These are phyloP conservation scores for Cirrhinus molitorella DNA, from an alignment of 2,797 vertebrate species.

Conservation along the genomic window DNA sequence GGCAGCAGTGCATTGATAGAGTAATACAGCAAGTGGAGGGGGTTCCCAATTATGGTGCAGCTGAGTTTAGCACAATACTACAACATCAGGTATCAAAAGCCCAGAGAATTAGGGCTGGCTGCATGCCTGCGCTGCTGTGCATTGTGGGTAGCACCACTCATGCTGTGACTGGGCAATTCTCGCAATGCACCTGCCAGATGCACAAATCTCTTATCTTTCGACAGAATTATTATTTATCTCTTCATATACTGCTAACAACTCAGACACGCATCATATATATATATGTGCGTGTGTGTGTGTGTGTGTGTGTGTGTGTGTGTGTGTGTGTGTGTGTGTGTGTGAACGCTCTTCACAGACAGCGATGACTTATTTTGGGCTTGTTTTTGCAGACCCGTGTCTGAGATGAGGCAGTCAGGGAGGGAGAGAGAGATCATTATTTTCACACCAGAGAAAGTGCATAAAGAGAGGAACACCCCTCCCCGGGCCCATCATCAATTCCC, in stretches of 20 bases:
- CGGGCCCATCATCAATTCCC: slow-evolving; percentile 39
- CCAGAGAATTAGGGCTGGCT: slow-evolving; percentile 5
- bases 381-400: slow-evolving; percentile 2
- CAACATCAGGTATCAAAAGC: slow-evolving; percentile 24
- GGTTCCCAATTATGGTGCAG: slow-evolving; percentile 22
- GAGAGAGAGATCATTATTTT: slow-evolving; percentile 34
- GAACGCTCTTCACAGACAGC: neutral
- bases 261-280: slow-evolving; percentile 5
- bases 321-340: too few relatives aligned
- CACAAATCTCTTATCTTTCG: neutral
- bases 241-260: neutral
- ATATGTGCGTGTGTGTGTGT: too few relatives aligned
- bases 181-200: neutral
- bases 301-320: too few relatives aligned
- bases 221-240: neutral
- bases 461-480: slow-evolving; percentile 23
- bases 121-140: neutral
- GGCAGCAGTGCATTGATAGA: neutral
- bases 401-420: neutral
- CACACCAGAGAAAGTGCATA: slow-evolving; percentile 8
- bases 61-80: slow-evolving; percentile 24
- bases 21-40: neutral
- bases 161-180: slow-evolving; percentile 22
- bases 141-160: slow-evolving; percentile 4
- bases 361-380: slow-evolving; percentile 2